Percentiles rank a stretch among this genome's conserved stretches.
Evolutionary conservation across 2,113 vertebrate genomes (phyloP).

Genomic region (Sminthopsis crassicaudata): DNA sequence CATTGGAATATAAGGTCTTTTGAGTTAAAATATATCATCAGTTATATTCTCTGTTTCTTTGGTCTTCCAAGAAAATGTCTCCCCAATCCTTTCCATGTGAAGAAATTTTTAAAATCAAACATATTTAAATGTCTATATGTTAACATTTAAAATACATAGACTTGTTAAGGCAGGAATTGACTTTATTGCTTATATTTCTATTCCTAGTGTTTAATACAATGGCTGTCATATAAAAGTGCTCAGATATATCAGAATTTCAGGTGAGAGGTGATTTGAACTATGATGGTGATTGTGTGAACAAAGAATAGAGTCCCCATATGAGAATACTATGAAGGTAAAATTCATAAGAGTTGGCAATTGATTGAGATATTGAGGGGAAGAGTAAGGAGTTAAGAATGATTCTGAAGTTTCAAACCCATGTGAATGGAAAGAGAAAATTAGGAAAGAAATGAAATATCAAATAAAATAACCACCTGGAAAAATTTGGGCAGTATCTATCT

Average conservation of each 20-base stretch:
- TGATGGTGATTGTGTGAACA: not conserved
- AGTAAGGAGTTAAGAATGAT: not conserved
- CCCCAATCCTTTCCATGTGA: not conserved
- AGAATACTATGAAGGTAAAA: not conserved
- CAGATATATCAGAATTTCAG: not conserved
- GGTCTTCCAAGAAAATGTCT: not conserved
- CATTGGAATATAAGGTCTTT: not conserved
- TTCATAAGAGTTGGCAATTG: not conserved
- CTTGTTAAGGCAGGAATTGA: not conserved
- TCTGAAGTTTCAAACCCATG: not conserved
- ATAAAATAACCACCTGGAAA: not conserved
- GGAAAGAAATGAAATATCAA: not conserved
- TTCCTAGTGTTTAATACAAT: not conserved
- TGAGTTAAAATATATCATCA: not conserved
- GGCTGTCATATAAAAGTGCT: not conserved
- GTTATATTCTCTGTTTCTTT: not conserved
- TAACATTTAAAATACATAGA: not conserved
- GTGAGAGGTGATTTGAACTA: not conserved
- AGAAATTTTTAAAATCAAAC: not conserved
- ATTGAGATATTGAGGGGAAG: not conserved
- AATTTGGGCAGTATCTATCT: not conserved
- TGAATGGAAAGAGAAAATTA: not conserved
- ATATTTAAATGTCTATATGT: not conserved
- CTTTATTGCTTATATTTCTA: not conserved
- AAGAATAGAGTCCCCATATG: not conserved